Evolutionary conservation across 2,797 vertebrate species (phyloP).

Genomic region (Lindbergichthys nudifrons): DNA sequence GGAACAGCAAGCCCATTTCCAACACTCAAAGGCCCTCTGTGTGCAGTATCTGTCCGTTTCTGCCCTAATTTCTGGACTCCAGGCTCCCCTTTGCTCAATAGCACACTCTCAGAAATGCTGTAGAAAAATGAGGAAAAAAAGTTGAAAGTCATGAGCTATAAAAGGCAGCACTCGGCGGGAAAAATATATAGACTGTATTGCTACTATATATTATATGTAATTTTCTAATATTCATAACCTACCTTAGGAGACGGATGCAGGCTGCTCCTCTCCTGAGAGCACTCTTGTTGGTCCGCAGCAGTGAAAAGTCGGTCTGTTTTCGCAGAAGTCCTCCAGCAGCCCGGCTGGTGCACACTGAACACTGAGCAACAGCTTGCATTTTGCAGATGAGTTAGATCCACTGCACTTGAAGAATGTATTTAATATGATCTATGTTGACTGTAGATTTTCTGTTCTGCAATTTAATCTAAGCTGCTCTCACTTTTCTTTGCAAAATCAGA

Average conservation of each 20-base stretch:
- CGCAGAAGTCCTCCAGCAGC: conserved; percentile 63
- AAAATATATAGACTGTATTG: background rate
- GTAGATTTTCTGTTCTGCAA: conserved; percentile 9
- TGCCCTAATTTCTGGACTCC: conserved; percentile 46
- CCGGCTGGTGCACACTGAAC: conserved; percentile 61
- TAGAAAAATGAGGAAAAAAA: background rate
- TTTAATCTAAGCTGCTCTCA: background rate
- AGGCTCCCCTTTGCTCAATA: conserved; percentile 44
- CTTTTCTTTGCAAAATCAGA: conserved; percentile 18
- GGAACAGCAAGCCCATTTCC: conserved; percentile 65
- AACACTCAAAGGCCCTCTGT: conserved; percentile 60
- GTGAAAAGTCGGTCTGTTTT: conserved; percentile 71
- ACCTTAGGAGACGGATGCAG: conserved; percentile 74
- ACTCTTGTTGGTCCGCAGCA: conserved; percentile 64
- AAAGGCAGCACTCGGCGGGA: background rate
- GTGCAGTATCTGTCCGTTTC: conserved; percentile 42
- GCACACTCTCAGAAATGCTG: conserved; percentile 62
- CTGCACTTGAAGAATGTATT: conserved; percentile 3
- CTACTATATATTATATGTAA: background rate
- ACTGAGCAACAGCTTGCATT: conserved; percentile 76
- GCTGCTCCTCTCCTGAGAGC: conserved; percentile 60
- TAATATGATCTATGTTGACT: background rate
- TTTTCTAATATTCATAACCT: conserved; percentile 1
- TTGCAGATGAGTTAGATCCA: conserved; percentile 23
- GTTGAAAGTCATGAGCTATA: background rate